phyloP scores from a whole-genome alignment of 2,888 invertebrate genomes.

The Clitarchus hookeri region DNA sequence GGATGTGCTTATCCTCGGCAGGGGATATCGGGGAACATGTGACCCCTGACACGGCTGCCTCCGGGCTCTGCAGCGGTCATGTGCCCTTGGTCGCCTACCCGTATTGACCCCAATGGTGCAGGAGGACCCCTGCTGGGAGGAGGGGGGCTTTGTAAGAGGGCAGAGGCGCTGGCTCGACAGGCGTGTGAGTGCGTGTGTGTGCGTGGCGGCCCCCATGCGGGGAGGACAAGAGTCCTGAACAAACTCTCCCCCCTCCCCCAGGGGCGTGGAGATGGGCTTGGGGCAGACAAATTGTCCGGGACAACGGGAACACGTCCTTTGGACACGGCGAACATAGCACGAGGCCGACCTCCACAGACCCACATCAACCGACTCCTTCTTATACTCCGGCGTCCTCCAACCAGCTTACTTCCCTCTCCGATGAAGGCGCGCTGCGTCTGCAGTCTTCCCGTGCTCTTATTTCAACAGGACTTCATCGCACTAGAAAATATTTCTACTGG shows the following conservation, averaged over 20 bases:
- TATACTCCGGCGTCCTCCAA: too few species aligned
- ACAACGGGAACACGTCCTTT: neutral
- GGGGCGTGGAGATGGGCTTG: neutral
- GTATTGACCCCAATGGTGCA: neutral
- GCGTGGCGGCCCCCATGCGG: neutral
- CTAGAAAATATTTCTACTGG: too few species aligned
- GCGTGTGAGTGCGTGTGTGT: neutral
- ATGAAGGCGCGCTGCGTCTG: too few species aligned
- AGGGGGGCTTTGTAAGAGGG: neutral
- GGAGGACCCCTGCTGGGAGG: neutral
- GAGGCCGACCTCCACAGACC: neutral
- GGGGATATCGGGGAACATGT: too few species aligned
- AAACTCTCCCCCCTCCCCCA: neutral
- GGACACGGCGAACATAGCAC: constrained; percentile 1
- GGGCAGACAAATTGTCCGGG: constrained; percentile 2
- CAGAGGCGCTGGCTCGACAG: neutral
- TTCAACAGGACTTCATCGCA: too few species aligned
- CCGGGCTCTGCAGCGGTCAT: too few species aligned
- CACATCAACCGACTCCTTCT: too few species aligned
- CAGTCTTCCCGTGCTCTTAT: too few species aligned
- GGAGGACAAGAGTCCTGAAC: neutral
- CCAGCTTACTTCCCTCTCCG: too few species aligned
- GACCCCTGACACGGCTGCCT: too few species aligned
- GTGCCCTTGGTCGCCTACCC: neutral
- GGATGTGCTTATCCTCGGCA: too few species aligned